Base-by-base conservation (phyloP, 1,140 invertebrate genomes). In the Brachionus calyciflorus region DNA sequence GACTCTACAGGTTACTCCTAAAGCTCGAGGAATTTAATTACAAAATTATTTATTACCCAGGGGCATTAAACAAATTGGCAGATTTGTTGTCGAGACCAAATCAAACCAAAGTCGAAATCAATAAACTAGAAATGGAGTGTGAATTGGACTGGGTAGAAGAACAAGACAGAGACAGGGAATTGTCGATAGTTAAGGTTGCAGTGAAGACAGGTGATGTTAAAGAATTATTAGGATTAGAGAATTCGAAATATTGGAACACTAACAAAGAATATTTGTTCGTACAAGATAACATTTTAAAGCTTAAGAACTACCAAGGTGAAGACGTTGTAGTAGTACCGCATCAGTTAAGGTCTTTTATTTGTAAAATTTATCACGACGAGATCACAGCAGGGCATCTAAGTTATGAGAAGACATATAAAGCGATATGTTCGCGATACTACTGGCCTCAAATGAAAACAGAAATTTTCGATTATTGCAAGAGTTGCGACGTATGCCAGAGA, bases 21-120 rank as follows among this genome's bases (percentile, higher is more conserved):
- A 65, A 46, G 24, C 2, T 65, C 3, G 2, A 65, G 19, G 17
- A 37, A 28, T 37, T 19, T 12, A 21, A 65, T 33, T 65, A 19
- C 26, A 46, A 41, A 17, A 40, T 65, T 19, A 37, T 41, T 2
- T 65, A 65, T 46, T 5, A 33, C 2, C 33, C 33, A 33, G 60
- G 60, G 3, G 4, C 2, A 9, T 17, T 41, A 17, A 65, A 65
- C 14, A 2, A 40, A 37, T 19, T 10, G 12, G 60, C 60, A 7
- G 60, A 65, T 14, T 40, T 21, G 3, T 65, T 65, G 21, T 41
- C 60, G 14, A 65, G 60, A 65, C 14, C 28, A n/a, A n/a, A n/a
- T n/a, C n/a, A n/a, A n/a, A n/a, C n/a, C n/a, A n/a, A 10, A 6
- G 10, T 40, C 33, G 19, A n/a, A 17, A 17, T 53, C 3, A 53